Evolutionary conservation across 2,797 vertebrate genomes (phyloP).

Genomic region (Otolemur crassicaudatus): DNA sequence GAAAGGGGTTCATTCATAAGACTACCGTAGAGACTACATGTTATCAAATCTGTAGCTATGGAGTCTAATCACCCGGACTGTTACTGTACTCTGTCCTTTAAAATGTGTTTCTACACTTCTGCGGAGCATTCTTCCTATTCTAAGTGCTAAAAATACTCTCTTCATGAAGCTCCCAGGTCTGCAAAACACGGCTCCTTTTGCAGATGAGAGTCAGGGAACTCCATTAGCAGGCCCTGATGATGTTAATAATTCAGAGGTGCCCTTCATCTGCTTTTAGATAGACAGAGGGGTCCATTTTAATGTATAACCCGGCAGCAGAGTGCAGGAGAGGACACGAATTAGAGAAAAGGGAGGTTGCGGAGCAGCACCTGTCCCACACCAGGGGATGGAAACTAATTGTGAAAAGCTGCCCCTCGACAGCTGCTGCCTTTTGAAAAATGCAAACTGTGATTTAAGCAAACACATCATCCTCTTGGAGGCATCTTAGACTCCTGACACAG

Average conservation of each 20-base stretch:
- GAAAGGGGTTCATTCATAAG: neutral
- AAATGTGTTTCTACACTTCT: neutral
- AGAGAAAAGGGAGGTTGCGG: neutral
- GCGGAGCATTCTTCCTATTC: neutral
- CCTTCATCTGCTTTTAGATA: slow-evolving; percentile 12
- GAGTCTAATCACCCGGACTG: neutral
- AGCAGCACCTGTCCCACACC: neutral
- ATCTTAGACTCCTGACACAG: neutral
- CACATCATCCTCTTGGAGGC: neutral
- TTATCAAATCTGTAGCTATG: neutral
- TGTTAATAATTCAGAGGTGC: slow-evolving; percentile 56
- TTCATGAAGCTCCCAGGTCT: neutral
- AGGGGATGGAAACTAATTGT: slow-evolving; percentile 14
- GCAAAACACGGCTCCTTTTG: neutral
- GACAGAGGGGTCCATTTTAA: neutral
- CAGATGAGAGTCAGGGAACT: neutral
- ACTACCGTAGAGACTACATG: neutral
- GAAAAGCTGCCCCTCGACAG: neutral
- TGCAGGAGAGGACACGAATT: neutral
- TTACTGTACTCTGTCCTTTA: neutral
- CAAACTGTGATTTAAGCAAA: slow-evolving; percentile 48
- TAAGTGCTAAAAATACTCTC: neutral
- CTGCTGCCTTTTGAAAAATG: slow-evolving; percentile 46
- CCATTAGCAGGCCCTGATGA: neutral
- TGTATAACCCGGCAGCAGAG: neutral